These are phyloP conservation scores for Cosmia trapezina DNA, from an alignment of 2,888 invertebrate genomes.

Conservation along the genomic window DNA sequence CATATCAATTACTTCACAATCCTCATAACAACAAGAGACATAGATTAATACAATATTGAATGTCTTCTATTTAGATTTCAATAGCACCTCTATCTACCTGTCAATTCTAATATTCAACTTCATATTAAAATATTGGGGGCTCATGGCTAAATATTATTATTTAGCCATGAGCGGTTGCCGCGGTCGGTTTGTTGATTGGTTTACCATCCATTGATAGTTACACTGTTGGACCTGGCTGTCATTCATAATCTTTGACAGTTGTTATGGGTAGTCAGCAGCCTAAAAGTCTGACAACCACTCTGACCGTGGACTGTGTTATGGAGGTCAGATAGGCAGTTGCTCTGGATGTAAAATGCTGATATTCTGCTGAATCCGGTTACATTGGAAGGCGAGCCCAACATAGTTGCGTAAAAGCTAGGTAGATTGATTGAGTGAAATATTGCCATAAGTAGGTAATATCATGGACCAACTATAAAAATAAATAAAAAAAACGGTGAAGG, in stretches of 20 bases:
- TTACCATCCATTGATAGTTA: background rate
- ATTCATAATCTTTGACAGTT: background rate
- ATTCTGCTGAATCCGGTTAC: background rate
- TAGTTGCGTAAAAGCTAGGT: background rate
- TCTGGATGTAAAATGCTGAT: background rate
- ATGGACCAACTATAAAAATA: background rate
- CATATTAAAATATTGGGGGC: background rate
- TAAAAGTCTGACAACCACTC: background rate
- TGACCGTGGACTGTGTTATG: background rate
- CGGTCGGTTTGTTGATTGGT: background rate
- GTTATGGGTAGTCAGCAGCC: background rate
- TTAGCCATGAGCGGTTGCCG: too few relatives aligned
- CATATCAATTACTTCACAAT: too few relatives aligned
- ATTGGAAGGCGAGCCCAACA: background rate
- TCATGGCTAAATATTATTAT: background rate
- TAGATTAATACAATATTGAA: background rate
- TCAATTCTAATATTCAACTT: background rate
- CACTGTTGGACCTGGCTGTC: too few relatives aligned
- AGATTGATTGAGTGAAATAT: background rate
- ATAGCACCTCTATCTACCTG: background rate
- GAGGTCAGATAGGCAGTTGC: background rate
- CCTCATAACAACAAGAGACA: too few relatives aligned
- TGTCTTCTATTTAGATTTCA: background rate
- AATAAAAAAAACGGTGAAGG: too few relatives aligned
- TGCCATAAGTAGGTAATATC: background rate